These are phyloP conservation scores for Myiothlypis chrysogaster DNA, from an alignment of 2,797 vertebrate genomes.

Conservation along the genomic window DNA sequence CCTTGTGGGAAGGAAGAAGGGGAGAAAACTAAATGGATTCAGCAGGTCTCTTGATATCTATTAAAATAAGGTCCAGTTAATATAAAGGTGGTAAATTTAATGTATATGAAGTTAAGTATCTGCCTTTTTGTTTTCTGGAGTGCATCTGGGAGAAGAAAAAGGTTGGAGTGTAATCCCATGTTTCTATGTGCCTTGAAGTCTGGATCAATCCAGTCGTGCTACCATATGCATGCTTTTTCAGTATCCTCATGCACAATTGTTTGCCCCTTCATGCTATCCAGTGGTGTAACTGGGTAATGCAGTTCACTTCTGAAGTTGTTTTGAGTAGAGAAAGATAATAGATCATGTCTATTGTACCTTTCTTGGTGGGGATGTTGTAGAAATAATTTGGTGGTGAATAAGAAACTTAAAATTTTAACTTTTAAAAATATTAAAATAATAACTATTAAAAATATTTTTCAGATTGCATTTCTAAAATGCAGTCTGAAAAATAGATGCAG, in stretches of 20 bases:
- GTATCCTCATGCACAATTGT: background rate
- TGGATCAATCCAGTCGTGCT: background rate
- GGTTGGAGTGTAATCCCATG: background rate
- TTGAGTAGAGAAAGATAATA: background rate
- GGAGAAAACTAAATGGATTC: background rate
- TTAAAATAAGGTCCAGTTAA: background rate
- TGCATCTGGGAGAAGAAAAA: background rate
- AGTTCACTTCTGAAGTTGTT: background rate
- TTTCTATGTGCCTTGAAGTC: background rate
- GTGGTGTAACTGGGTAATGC: conserved; percentile 30
- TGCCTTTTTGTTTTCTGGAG: background rate
- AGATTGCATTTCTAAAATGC: background rate
- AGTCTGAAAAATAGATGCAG: background rate
- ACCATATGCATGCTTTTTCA: background rate
- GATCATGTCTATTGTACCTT: background rate
- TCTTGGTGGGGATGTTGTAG: background rate
- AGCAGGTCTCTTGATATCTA: background rate
- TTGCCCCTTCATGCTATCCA: conserved; percentile 37
- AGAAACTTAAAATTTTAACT: background rate
- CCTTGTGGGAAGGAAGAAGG: background rate
- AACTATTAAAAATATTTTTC: too few species aligned
- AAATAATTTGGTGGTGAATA: background rate
- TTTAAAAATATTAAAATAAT: background rate
- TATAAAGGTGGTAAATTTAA: background rate
- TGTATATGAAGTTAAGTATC: background rate